phyloP scores from a whole-genome alignment of 2,113 vertebrate genomes.

The Stomatorhinus ivindoensis region DNA sequence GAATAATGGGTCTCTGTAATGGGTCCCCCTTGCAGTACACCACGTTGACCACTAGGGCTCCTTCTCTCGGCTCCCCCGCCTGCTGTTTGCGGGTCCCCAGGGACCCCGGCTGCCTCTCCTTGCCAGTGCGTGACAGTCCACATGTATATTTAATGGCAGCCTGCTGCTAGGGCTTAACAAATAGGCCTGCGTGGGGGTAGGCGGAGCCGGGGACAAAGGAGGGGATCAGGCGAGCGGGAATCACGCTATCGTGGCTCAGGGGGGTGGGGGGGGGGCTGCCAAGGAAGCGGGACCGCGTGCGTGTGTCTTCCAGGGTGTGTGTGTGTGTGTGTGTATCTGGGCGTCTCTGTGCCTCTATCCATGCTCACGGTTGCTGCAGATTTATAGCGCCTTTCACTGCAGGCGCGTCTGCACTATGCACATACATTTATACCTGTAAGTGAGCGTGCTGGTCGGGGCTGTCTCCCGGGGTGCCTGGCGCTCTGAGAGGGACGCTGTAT shows the following conservation, averaged over 20 bases:
- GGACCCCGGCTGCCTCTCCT: slow-evolving; percentile 57
- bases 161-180: slow-evolving; percentile 73
- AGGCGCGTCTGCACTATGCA: not conserved
- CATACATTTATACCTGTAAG: not conserved
- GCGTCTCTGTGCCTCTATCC: not conserved
- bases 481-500: not conserved
- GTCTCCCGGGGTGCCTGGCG: not conserved
- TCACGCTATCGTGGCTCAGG: slow-evolving; percentile 41
- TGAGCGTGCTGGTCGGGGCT: not conserved
- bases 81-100: slow-evolving; percentile 36
- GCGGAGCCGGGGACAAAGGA: slow-evolving; percentile 29
- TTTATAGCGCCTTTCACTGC: not conserved
- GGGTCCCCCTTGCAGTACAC: not conserved
- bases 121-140: slow-evolving; percentile 65
- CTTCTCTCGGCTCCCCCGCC: slow-evolving; percentile 37
- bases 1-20: not conserved
- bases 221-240: slow-evolving; percentile 52
- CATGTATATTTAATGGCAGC: slow-evolving; percentile 77
- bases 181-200: slow-evolving; percentile 60
- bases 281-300: not conserved
- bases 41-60: not conserved
- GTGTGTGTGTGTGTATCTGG: no score
- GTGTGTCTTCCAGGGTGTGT: not conserved
- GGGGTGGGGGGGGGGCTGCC: slow-evolving; percentile 2
- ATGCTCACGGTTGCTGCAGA: slow-evolving; percentile 11